phyloP scores from a whole-genome alignment of 2,113 vertebrate species.

The Chaenocephalus aceratus region DNA sequence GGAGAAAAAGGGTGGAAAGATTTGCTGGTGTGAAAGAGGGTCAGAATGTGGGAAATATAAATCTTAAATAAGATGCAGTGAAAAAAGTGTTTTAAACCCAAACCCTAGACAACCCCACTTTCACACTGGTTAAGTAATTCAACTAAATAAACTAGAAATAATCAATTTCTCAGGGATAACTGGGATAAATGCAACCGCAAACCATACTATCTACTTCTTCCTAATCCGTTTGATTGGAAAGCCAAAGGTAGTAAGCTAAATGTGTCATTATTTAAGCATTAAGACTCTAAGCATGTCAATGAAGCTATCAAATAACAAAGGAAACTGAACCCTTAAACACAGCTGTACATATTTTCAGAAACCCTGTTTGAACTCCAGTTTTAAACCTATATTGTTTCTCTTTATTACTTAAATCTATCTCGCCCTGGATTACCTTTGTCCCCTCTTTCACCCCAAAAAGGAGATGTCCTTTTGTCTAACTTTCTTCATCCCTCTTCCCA shows the following conservation, averaged over 20 bases:
- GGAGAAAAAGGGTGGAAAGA: neutral
- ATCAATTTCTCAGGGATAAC: too few species aligned
- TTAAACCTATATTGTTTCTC: conserved; percentile 25
- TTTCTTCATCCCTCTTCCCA: conserved; percentile 50
- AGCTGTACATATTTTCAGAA: conserved; percentile 48
- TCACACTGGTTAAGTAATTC: neutral
- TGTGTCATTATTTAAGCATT: conserved; percentile 12
- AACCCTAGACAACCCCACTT: neutral
- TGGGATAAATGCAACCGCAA: neutral
- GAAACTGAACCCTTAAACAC: conserved; percentile 25
- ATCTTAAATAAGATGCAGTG: neutral
- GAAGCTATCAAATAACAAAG: conserved; percentile 32
- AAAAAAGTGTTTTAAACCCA: neutral
- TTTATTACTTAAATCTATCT: conserved; percentile 31
- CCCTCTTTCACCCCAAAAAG: conserved; percentile 54
- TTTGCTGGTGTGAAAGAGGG: neutral
- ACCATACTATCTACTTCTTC: neutral
- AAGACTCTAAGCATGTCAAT: neutral
- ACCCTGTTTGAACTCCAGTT: neutral
- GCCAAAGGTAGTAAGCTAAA: neutral
- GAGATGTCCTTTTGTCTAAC: conserved; percentile 1
- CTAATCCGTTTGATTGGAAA: neutral
- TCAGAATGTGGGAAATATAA: neutral
- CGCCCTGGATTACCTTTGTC: conserved; percentile 73
- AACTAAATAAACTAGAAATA: neutral